Conservation (phyloP, 2,113 vertebrate genomes). For the Nanorana parkeri region DNA sequence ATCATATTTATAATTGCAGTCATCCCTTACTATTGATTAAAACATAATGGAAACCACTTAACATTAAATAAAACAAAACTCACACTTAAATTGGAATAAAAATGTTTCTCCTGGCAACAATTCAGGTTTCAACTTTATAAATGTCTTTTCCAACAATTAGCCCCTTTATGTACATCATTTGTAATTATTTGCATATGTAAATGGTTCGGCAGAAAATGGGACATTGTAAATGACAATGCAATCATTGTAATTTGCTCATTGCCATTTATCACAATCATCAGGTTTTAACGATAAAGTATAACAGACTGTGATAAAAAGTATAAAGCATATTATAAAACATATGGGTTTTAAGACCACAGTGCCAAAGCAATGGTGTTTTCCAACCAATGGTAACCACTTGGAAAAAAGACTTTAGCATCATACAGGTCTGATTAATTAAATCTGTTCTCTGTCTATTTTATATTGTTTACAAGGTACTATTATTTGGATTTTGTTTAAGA, state of each 20-base stretch:
- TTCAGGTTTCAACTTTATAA: constrained; percentile 40
- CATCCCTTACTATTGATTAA: constrained; percentile 68
- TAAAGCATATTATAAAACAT: no score
- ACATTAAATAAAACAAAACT: constrained; percentile 67
- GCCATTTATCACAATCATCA: constrained; percentile 20
- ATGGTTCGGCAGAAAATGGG: not conserved
- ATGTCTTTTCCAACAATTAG: constrained; percentile 25
- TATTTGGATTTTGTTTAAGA: no score
- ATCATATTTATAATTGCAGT: constrained; percentile 63
- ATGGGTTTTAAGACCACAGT: no score
- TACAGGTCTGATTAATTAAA: no score
- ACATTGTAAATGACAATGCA: not conserved
- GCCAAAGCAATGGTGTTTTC: no score
- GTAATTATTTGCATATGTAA: constrained; percentile 24
- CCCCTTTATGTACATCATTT: constrained; percentile 32
- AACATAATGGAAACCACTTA: constrained; percentile 68
- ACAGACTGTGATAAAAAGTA: not conserved
- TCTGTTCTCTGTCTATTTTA: no score
- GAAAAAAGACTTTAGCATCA: no score
- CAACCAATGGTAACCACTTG: no score
- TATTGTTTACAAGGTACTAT: no score
- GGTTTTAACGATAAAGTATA: not conserved
- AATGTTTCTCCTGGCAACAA: constrained; percentile 49
- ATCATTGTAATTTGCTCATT: constrained; percentile 4
- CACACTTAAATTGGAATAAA: constrained; percentile 59